phyloP scores from a whole-genome alignment of 2,797 vertebrate species.

The Salarias fasciatus region DNA sequence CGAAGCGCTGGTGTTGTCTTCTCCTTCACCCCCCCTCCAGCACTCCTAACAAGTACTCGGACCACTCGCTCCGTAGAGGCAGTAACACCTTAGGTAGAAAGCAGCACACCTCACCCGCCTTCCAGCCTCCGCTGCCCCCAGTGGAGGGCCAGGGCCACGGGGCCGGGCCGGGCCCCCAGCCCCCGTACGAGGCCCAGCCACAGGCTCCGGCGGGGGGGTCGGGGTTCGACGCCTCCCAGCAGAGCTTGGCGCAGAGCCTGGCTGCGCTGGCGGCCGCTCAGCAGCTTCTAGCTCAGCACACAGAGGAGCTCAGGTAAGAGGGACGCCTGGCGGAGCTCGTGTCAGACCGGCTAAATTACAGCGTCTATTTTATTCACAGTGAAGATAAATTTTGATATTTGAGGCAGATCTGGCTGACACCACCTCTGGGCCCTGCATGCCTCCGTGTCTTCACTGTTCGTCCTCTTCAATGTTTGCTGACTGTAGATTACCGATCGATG shows the following conservation, averaged over 20 bases:
- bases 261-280: conserved; percentile 82
- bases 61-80: conserved; percentile 92
- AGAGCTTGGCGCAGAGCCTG: conserved; percentile 81
- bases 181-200: conserved; percentile 79
- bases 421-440: too few species aligned
- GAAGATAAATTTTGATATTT: too few species aligned
- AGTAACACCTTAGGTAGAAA: conserved; percentile 96
- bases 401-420: too few species aligned
- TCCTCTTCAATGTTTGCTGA: too few species aligned
- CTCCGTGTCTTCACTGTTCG: too few species aligned
- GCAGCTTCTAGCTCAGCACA: conserved; percentile 85
- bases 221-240: conserved; percentile 82
- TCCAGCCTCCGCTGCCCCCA: conserved; percentile 96
- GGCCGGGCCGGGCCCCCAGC: conserved; percentile 62
- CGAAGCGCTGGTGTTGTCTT: conserved; percentile 64
- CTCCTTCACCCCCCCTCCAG: conserved; percentile 68
- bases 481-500: too few species aligned
- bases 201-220: conserved; percentile 69
- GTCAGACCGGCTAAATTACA: too few species aligned
- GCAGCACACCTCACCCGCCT: conserved; percentile 95
- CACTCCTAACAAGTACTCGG: conserved; percentile 95
- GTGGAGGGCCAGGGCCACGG: conserved; percentile 83
- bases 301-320: conserved; percentile 94
- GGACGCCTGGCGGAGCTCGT: conserved; percentile 25
- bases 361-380: too few species aligned